These are phyloP conservation scores for Isurus oxyrinchus DNA, from an alignment of 2,113 vertebrate species.

Conservation along the genomic window DNA sequence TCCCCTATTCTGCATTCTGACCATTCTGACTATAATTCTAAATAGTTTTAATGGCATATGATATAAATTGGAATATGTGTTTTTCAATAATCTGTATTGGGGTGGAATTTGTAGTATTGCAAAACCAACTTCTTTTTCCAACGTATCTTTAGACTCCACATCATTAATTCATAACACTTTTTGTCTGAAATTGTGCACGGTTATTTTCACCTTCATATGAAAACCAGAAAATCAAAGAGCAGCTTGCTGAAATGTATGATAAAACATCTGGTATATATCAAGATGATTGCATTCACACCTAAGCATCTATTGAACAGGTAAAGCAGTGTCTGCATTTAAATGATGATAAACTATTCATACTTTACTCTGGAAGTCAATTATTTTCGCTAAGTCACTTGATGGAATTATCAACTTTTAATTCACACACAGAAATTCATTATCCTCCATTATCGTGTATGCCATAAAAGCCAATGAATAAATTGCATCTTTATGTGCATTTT, in stretches of 20 bases:
- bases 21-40: not conserved
- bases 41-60: not conserved
- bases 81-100: not conserved
- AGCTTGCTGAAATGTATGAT: not conserved
- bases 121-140: not conserved
- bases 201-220: not conserved
- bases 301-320: not conserved
- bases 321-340: not conserved
- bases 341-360: not conserved
- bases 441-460: not conserved
- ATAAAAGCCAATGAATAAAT: not conserved
- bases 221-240: not conserved
- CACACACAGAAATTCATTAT: not conserved
- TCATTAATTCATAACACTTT: not conserved
- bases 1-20: not conserved
- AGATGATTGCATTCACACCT: not conserved
- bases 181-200: not conserved
- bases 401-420: not conserved
- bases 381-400: not conserved
- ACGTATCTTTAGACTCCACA: not conserved
- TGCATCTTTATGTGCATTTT: not conserved
- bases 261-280: not conserved
- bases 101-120: not conserved
- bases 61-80: not conserved
- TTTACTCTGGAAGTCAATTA: slow-evolving; percentile 14